Evolutionary conservation across 2,113 vertebrate genomes (phyloP), one percentile per base, ranked within the genome.

Genomic region (Triplophysa dalaica): DNA sequence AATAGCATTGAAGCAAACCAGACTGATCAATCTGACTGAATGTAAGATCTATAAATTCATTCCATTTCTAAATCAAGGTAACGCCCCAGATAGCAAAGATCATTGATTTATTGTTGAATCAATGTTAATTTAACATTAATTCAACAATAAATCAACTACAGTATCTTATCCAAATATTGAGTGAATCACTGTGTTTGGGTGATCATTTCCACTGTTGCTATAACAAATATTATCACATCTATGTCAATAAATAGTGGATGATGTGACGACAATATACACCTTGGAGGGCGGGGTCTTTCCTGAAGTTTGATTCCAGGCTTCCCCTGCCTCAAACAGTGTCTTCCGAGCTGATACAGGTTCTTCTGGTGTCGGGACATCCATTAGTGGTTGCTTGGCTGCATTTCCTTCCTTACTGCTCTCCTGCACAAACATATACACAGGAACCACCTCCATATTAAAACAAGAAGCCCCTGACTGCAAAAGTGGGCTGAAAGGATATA

Each of bases 261-360:
- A 60, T 5, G 41, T 6, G n/a, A 26, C 43, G 5, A 26, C 13
- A 8, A 10, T 22, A 64, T 41, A 38, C 90, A 94, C 94, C 93
- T 95, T 95, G 85, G 90, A 93, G 8, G 89, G 1, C 0, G 77
- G 7, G 17, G 86, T 24, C 87, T 91, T 94, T 26, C 21, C 1
- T 0, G 88, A 68, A 29, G 90, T 86, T 6, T 90, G 93, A 64
- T 89, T 84, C 85, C 91, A 89, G 5, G 93, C 87, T 54, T 95
- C 94, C 4, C 94, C 94, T 0, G 88, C 90, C 84, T 96, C 95
- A 92, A 94, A 96, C 5, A 87, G 90, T 69, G 56, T 93, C 90
- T 95, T 96, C 1, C 93, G 93, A 83, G 82, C 93, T 16, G 94
- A 90, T 60, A 96, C 92, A 0, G 92, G 91, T 86, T 91, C 92